phyloP scores from a whole-genome alignment of 2,797 vertebrate species.

The Streptopelia turtur region DNA sequence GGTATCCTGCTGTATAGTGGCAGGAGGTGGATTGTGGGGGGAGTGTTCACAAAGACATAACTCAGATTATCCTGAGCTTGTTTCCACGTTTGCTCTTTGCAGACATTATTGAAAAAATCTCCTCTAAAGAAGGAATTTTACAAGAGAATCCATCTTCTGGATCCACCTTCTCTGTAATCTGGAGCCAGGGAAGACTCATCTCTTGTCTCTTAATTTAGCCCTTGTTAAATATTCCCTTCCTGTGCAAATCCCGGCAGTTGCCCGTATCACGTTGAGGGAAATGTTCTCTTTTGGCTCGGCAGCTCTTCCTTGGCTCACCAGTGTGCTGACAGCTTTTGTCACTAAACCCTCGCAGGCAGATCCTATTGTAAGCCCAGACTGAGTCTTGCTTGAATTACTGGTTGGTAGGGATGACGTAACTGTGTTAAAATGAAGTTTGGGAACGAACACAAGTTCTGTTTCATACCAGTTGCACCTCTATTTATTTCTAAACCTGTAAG shows the following conservation, averaged over 20 bases:
- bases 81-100: not conserved
- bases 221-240: not conserved
- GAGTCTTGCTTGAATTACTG: not conserved
- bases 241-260: not conserved
- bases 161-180: not conserved
- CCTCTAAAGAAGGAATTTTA: not conserved
- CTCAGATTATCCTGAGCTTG: accelerated
- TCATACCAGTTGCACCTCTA: not conserved
- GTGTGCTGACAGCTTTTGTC: not conserved
- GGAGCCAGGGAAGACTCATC: not conserved
- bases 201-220: not conserved
- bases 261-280: accelerated
- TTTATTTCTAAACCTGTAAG: not conserved
- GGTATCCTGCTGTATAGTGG: not conserved
- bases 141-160: not conserved
- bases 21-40: not conserved
- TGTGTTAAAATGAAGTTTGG: not conserved
- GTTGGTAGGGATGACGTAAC: not conserved
- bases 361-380: accelerated
- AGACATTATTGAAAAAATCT: not conserved
- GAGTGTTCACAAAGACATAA: not conserved
- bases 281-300: not conserved
- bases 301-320: not conserved
- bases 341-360: not conserved
- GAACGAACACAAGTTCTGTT: not conserved